These are phyloP conservation scores for Drosophila meridionalis DNA, from an alignment of 2,888 invertebrate genomes.

Conservation along the genomic window DNA sequence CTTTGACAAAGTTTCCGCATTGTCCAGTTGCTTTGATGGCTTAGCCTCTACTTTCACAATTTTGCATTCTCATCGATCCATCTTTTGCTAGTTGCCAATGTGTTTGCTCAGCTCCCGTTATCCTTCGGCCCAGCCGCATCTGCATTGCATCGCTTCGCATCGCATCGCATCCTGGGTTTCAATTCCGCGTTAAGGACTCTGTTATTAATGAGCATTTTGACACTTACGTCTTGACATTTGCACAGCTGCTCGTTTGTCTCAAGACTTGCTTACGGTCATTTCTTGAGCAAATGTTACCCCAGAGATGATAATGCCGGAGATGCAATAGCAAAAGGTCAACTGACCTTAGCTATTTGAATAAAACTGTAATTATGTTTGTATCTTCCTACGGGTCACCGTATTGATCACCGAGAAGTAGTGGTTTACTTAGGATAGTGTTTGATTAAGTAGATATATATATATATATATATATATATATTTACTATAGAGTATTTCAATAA, in stretches of 20 bases:
- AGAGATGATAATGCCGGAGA: constrained; percentile 30
- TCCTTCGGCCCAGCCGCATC: constrained; percentile 34
- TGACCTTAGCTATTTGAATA: constrained; percentile 69
- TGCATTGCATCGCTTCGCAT: constrained; percentile 49
- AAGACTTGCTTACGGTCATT: constrained; percentile 63
- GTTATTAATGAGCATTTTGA: constrained; percentile 84
- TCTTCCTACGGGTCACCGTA: constrained; percentile 22
- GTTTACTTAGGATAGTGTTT: constrained; percentile 12
- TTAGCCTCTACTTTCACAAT: constrained; percentile 64
- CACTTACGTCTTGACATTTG: constrained; percentile 83
- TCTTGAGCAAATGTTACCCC: constrained; percentile 16
- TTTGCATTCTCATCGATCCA: constrained; percentile 84
- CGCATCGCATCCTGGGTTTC: constrained; percentile 33
- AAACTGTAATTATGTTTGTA: constrained; percentile 68
- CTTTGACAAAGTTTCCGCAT: constrained; percentile 79
- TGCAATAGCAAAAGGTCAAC: constrained; percentile 68
- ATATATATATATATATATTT: not conserved
- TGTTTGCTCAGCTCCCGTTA: constrained; percentile 63
- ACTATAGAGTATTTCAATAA: not conserved
- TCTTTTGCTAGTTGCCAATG: constrained; percentile 67
- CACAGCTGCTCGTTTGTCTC: constrained; percentile 79
- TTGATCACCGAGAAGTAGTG: constrained; percentile 12
- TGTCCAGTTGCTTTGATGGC: constrained; percentile 78
- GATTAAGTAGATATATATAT: not conserved
- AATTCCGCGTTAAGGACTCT: constrained; percentile 65